Evolutionary conservation across 2,113 vertebrate species (phyloP), one percentile per base, ranked within the genome.

Genomic region (Copsychus sechellarum): DNA sequence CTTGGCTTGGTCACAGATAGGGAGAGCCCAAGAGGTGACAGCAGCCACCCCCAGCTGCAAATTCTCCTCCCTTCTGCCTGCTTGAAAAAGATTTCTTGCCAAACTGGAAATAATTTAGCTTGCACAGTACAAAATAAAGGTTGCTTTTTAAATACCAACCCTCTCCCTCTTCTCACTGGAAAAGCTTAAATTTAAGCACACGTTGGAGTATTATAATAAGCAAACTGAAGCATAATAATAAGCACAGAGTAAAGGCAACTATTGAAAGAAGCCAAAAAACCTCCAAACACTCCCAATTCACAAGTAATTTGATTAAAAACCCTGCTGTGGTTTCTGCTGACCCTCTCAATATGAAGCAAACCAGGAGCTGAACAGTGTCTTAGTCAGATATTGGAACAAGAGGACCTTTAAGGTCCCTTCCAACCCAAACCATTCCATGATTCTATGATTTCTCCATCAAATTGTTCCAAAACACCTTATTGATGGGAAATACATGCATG

Each of bases 1-100:
- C 11, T 60, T 45, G 7, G 31, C 80, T 88, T 20, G 21, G 36
- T 42, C 21, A 24, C 0, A 0, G 45, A 24, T 0, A 0, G 45
- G 42, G n/a, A 40, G 23, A 54, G 25, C 10, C 56, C 21, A 9
- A 29, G 73, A 73, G 57, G 29, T 48, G 45, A 43, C 69, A 69
- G 51, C 65, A 76, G 81, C n/a, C 60, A 54, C 13, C 71, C 28
- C 5, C 15, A 6, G 8, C 60, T 20, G 42, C 24, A 34, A 31
- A 14, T 9, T 21, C 13, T 26, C 38, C 73, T 8, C 26, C 26
- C 34, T 85, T 38, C 2, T 20, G n/a, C 61, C 73, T 47, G 33
- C 33, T 17, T 64, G 58, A 25, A 43, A 77, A 47, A 50, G 22
- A 50, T 61, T 57, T 51, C 21, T 40, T 19, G 42, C 19, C 67